Percentiles rank a stretch among this genome's conserved stretches.
phyloP scores from a whole-genome alignment of 2,113 vertebrate genomes.

The Tetrax tetrax region DNA sequence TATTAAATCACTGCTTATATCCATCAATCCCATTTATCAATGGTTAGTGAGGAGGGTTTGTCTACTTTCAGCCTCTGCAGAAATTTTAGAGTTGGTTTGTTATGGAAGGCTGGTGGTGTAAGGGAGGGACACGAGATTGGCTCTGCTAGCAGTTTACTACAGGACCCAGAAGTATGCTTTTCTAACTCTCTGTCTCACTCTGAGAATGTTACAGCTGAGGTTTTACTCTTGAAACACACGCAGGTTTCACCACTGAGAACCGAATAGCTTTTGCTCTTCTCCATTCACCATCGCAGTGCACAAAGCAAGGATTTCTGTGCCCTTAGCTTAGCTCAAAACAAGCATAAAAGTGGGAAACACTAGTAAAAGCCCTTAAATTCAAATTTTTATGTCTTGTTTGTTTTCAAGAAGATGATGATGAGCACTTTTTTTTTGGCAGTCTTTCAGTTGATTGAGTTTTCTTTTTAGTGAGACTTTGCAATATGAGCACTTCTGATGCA shows the following conservation, averaged over 20 bases:
- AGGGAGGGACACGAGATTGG: not conserved
- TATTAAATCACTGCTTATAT: constrained; percentile 11
- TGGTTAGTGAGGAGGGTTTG: not conserved
- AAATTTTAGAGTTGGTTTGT: not conserved
- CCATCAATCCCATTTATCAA: not conserved
- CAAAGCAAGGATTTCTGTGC: not conserved
- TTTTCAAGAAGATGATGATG: not conserved
- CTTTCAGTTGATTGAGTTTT: not conserved
- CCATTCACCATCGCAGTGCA: not conserved
- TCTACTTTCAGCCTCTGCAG: not conserved
- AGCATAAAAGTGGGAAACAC: not conserved
- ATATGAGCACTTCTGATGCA: not conserved
- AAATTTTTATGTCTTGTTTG: not conserved
- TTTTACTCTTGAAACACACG: not conserved
- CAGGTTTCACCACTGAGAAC: not conserved
- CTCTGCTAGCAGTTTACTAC: constrained; percentile 12
- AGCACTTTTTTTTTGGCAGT: not conserved
- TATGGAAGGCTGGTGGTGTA: not conserved
- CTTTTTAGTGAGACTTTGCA: not conserved
- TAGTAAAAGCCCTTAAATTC: not conserved
- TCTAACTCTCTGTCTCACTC: not conserved
- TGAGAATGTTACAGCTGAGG: constrained; percentile 12
- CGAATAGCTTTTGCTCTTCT: not conserved
- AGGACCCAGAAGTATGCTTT: constrained; percentile 11
- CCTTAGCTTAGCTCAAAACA: not conserved